Conservation (phyloP, 1,140 invertebrate species). For the Vollenhovia emeryi region DNA sequence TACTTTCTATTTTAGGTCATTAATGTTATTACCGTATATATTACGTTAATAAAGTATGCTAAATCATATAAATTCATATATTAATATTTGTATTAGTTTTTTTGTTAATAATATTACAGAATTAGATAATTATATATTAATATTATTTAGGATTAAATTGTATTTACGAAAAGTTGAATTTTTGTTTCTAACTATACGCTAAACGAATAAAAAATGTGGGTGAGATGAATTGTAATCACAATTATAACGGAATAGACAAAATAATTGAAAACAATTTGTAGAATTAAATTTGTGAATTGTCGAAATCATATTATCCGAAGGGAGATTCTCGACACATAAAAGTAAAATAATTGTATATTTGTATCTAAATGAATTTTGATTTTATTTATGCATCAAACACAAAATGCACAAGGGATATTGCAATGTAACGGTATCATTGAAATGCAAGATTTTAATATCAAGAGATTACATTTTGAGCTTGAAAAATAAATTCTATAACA, state of each 20-base stretch:
- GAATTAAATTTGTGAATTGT: conserved; percentile 37
- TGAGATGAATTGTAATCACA: not conserved
- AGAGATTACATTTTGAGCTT: not conserved
- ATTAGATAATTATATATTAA: not conserved
- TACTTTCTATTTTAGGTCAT: conserved; percentile 73
- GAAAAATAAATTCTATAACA: not conserved
- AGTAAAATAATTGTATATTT: not conserved
- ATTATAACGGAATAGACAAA: not conserved
- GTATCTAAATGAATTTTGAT: not conserved
- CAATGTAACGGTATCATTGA: not conserved
- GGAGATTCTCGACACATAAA: not conserved
- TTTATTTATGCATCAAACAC: not conserved
- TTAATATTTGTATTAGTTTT: conserved; percentile 49
- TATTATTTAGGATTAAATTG: conserved; percentile 3
- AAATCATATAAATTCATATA: conserved; percentile 75
- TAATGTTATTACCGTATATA: conserved; percentile 72
- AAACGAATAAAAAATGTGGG: not conserved
- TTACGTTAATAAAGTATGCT: conserved; percentile 76
- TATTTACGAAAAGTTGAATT: not conserved
- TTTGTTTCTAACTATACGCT: conserved; percentile 3
- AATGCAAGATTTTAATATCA: not conserved
- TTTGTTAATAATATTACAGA: conserved; percentile 11
- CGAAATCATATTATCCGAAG: not conserved
- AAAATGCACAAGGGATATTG: not conserved
- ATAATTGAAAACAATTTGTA: conserved; percentile 41